Conservation (phyloP, 2,888 invertebrate species). For the Drosophila demipolita region DNA sequence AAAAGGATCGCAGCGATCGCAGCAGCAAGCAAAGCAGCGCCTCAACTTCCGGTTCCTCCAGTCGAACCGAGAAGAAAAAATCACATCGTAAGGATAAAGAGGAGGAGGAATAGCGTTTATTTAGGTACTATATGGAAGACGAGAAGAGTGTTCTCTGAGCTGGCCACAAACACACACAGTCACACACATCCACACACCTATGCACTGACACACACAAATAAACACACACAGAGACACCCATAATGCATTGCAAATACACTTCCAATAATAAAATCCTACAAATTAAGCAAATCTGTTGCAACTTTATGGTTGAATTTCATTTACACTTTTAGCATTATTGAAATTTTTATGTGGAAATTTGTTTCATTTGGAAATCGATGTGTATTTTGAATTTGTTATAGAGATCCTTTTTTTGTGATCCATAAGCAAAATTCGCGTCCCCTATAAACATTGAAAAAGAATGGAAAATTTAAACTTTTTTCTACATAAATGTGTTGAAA, state of each 20-base stretch:
- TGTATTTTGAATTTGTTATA: background rate
- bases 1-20: slow-evolving; percentile 86
- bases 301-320: background rate
- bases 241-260: slow-evolving; percentile 44
- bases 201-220: background rate
- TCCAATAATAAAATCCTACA: slow-evolving; percentile 56
- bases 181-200: slow-evolving; percentile 12
- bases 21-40: slow-evolving; percentile 67
- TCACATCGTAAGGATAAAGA: slow-evolving; percentile 91
- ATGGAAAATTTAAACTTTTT: background rate
- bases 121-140: slow-evolving; percentile 63
- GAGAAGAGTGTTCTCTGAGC: slow-evolving; percentile 46
- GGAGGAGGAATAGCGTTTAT: slow-evolving; percentile 87
- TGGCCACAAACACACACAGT: slow-evolving; percentile 22
- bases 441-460: background rate
- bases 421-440: background rate
- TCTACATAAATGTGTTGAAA: background rate
- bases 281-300: slow-evolving; percentile 25
- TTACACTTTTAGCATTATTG: slow-evolving; percentile 1
- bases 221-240: background rate
- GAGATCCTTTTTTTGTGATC: background rate
- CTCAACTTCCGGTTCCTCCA: slow-evolving; percentile 62
- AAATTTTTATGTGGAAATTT: background rate
- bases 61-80: slow-evolving; percentile 88
- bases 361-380: background rate